Conservation (phyloP, 2,797 vertebrate species). For the Rhodeus uyekii region DNA sequence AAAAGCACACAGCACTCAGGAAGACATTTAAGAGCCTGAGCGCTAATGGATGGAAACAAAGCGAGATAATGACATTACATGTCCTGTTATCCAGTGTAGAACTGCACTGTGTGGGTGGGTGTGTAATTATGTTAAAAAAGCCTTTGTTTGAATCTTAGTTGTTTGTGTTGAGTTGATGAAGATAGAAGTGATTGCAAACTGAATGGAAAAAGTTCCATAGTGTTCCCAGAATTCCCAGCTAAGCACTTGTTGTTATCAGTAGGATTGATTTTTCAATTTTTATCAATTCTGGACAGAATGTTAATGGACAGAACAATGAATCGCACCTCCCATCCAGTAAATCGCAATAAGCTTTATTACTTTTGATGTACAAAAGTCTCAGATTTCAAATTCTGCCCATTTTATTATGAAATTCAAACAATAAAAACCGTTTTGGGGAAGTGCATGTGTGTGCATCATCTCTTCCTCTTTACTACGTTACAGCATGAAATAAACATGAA, state of each 20-base stretch:
- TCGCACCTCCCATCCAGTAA: too few species aligned
- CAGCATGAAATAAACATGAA: too few species aligned
- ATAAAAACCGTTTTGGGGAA: too few species aligned
- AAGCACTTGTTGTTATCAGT: not conserved
- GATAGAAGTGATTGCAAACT: not conserved
- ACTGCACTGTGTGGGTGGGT: slow-evolving; percentile 8
- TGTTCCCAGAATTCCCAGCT: not conserved
- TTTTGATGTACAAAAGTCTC: too few species aligned
- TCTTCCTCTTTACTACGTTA: too few species aligned
- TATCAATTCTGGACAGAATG: too few species aligned
- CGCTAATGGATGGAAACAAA: not conserved
- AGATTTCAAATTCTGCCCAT: too few species aligned
- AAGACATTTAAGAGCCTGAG: not conserved
- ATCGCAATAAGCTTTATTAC: too few species aligned
- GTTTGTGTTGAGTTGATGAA: not conserved
- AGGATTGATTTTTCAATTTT: too few species aligned
- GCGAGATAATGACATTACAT: slow-evolving; percentile 12
- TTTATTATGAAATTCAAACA: too few species aligned
- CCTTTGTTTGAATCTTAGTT: slow-evolving; percentile 4
- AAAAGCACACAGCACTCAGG: not conserved
- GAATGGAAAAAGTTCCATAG: not conserved
- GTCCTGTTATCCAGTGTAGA: not conserved
- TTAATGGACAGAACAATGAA: too few species aligned
- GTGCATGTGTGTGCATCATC: too few species aligned
- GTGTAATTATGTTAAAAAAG: slow-evolving; percentile 55